Base-by-base conservation (phyloP, 2,888 invertebrate genomes). In the Cremastinae sp. region DNA sequence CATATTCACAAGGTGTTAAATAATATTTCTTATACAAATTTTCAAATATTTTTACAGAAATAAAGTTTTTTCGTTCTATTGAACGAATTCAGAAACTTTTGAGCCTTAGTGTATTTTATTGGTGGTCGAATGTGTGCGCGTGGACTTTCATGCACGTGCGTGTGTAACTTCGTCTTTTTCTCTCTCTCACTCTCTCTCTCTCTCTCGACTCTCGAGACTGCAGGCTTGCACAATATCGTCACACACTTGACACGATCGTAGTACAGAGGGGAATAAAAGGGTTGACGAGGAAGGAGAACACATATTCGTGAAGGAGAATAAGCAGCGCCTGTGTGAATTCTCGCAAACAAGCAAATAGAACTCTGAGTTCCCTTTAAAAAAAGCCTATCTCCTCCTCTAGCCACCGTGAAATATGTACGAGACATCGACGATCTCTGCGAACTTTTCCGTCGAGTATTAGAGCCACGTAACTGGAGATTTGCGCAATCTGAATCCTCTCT, bases 181-280 rank as follows among this genome's bases (percentile, higher is more conserved):
- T 28, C 28, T 28, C 28, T 28, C 28, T 28, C 28, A 3, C 28
- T 28, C 20, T 72, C 64, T 68, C 59, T 61, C 69, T 69, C 73
- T 47, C 45, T 36, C 54, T 73, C 47, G 34, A 56, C 69, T 76
- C 76, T 76, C 76, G 69, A 76, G 76, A 76, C 76, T 76, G 73
- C 73, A 73, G 76, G 76, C 73, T 73, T 76, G 76, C 76, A 73
- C 76, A 76, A 76, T 76, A 73, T 76, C 76, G 76, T 76, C 76
- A 65, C 69, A 76, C 76, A 76, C 76, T 76, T 64, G 73, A 76
- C 72, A 76, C 69, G 58, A 41, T 41, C 69, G 28, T 28, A 28
- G 53, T 64, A 64, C 41, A 20, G 49, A 54, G 61, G 49, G 49
- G 68, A 18, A 68, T 68, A 75, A n/a, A n/a, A 62, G 61, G 38